Base-by-base conservation (phyloP, 2,113 vertebrate genomes). In the Archocentrus centrarchus region DNA sequence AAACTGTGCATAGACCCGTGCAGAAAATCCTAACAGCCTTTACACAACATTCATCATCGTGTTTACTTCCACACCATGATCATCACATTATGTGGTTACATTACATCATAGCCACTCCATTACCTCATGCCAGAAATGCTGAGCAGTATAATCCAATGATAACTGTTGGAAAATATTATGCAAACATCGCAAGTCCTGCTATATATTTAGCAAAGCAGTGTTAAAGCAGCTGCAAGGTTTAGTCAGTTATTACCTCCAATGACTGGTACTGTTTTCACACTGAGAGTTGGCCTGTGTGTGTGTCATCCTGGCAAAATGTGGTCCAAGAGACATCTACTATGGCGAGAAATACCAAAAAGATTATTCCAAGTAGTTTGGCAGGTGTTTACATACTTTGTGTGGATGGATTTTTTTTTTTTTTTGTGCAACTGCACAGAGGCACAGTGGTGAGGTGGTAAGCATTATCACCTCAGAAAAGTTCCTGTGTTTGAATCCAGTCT, bases 61-160 rank as follows among this genome's bases (percentile, higher is more conserved):
- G 68, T 64, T 77, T 20, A 68, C 47, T 83, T 60, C 63, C 68
- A 88, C 44, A 63, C 81, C 41, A 59, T 86, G 82, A 91, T 89
- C 75, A 88, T 84, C 89, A 77, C 80, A 86, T 92, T 88, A 88
- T 85, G 90, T 84, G 87, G 91, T 77, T 66, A 20, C 55, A 62
- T 90, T 86, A 83, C 91, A 79, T 90, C 87, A 91, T 53, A 60
- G 77, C 70, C 75, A 58, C 41, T 15, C 60, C 60, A 76, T 53
- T 85, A 75, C 78, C 80, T 91, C 82, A 76, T 81, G 59, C 63
- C 83, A 87, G 82, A 88, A 83, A 66, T 32, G 41, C 81, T 84
- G 80, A 86, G 68, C 85, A 90, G 3, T 39, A 35, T 86, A 86
- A 91, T 87, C 82, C 89, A 82, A 53, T 81, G 79, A 88, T 82